phyloP scores from a whole-genome alignment of 2,888 invertebrate genomes.

The Drosophila niveifrons region DNA sequence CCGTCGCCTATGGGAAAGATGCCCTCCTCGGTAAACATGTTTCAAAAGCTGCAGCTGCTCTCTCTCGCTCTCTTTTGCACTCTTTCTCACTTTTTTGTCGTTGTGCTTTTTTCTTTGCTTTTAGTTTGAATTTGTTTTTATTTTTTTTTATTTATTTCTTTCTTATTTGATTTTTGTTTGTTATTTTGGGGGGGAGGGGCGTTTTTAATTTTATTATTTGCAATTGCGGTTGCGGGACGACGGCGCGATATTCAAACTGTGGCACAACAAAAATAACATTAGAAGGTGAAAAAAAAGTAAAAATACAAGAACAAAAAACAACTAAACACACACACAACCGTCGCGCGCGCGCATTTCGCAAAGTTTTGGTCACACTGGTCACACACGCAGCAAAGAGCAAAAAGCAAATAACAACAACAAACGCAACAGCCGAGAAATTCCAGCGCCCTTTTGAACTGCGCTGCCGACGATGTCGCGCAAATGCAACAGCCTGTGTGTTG shows the following conservation, averaged over 20 bases:
- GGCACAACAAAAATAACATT: slow-evolving; percentile 43
- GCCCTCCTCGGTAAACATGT: slow-evolving; percentile 85
- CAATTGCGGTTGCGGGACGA: slow-evolving; percentile 38
- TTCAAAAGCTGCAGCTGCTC: slow-evolving; percentile 71
- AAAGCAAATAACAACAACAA: slow-evolving; percentile 4
- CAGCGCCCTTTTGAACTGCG: slow-evolving; percentile 61
- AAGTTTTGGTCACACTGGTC: slow-evolving; percentile 54
- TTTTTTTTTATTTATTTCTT: slow-evolving; percentile 32
- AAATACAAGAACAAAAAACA: slow-evolving; percentile 30
- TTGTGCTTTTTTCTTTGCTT: slow-evolving; percentile 26
- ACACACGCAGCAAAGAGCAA: slow-evolving; percentile 8
- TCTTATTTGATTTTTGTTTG: slow-evolving; percentile 19
- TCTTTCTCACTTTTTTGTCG: slow-evolving; percentile 29
- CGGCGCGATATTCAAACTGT: slow-evolving; percentile 52
- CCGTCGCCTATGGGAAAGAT: slow-evolving; percentile 88
- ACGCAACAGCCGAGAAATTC: slow-evolving; percentile 56
- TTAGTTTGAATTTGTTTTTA: slow-evolving; percentile 17
- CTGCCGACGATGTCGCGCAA: slow-evolving; percentile 39
- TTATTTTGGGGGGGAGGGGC: slow-evolving; percentile 15
- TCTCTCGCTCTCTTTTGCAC: slow-evolving; percentile 21
- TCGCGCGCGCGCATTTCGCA: slow-evolving; percentile 47
- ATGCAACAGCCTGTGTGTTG: slow-evolving; percentile 51
- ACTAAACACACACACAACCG: slow-evolving; percentile 26
- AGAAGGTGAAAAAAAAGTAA: slow-evolving; percentile 15
- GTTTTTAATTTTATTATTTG: slow-evolving; percentile 19